Base-by-base conservation (phyloP, 2,113 vertebrate genomes). In the Charadrius vociferus region DNA sequence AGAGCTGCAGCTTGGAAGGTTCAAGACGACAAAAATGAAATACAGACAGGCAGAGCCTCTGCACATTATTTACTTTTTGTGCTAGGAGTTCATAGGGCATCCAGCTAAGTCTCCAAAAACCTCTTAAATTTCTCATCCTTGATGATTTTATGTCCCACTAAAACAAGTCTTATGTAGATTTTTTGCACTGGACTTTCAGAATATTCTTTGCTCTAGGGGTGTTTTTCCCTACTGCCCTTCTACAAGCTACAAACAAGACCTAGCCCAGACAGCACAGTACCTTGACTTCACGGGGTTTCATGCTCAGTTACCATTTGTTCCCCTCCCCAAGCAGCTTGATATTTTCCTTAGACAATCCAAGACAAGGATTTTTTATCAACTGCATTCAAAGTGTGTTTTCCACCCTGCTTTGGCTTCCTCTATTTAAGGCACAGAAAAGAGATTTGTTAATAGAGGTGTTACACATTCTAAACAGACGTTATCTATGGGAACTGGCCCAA, bases 1-100 rank as follows among this genome's bases (percentile, higher is more conserved):
- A 88, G 75, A 86, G 78, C 81, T 93, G 78, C 86, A 87, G 66
- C 55, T 59, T 85, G 56, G 50, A 92, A 96, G 70, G 91, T 77
- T 92, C 84, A 85, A 93, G 80, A 74, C 2, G 20, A 92, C 90
- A 78, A 85, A 92, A 94, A 63, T 53, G 50, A 81, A 87, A 94
- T 9, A 72, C 24, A 61, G 63, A 67, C 24, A 26, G 50, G 63
- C 79, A 88, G 34, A 93, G 52, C 16, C 53, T 86, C 77, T 37
- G 43, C 50, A 73, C 45, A 7, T 37, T 83, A 78, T 73, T 93
- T 86, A 81, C 43, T 56, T 91, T 86, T 61, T 79, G 41, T 32
- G 52, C 65, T 65, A 30, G 20, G 12, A 70, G 21, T 21, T 81
- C 41, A 39, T 27, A 79, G 5, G 26, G 7, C 39, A 75, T 23